phyloP scores from a whole-genome alignment of 2,113 vertebrate species.

The Dipodomys spectabilis region DNA sequence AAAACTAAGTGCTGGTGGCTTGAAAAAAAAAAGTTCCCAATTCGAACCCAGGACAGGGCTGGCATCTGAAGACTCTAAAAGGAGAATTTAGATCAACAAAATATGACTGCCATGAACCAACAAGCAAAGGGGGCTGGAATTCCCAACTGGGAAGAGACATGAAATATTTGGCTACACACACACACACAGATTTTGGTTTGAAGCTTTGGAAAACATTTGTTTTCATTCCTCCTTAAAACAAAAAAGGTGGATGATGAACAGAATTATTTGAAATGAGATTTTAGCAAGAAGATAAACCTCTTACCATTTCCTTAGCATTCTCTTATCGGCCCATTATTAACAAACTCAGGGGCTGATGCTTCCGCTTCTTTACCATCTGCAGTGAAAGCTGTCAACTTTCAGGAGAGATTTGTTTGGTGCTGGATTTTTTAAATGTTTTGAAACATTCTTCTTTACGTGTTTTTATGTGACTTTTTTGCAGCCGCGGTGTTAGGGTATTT shows the following conservation, averaged over 20 bases:
- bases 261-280: slow-evolving; percentile 73
- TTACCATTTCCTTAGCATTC: slow-evolving; percentile 68
- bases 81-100: neutral
- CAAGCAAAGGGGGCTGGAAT: neutral
- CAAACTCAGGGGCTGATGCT: neutral
- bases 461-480: neutral
- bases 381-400: neutral
- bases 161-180: slow-evolving; percentile 35
- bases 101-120: neutral
- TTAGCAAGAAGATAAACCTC: slow-evolving; percentile 71
- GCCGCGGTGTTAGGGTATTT: neutral
- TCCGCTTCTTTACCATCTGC: neutral
- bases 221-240: slow-evolving; percentile 65
- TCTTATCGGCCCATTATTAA: slow-evolving; percentile 42
- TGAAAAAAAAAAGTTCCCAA: neutral
- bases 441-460: neutral
- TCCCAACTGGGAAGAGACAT: slow-evolving; percentile 50
- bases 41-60: neutral
- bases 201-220: slow-evolving; percentile 80
- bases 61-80: neutral
- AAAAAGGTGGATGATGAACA: slow-evolving; percentile 50
- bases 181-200: slow-evolving; percentile 71
- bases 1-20: neutral
- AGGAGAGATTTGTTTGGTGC: neutral
- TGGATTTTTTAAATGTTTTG: neutral